Base-by-base conservation (phyloP, 2,888 invertebrate genomes). In the Incurvaria masculella region DNA sequence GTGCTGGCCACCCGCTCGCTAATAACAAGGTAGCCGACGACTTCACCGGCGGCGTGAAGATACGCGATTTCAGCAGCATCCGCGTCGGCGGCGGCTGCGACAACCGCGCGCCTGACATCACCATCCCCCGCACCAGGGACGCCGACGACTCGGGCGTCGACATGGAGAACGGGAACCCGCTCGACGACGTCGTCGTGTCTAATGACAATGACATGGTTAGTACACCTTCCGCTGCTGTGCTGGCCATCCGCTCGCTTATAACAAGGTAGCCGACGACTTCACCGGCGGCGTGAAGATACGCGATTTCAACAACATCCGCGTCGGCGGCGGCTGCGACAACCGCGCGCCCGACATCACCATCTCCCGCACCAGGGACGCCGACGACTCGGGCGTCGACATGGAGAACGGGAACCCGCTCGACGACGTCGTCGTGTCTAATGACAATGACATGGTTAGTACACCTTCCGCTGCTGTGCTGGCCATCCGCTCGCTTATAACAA, bases 191-290 rank as follows among this genome's bases (percentile, higher is more conserved):
- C 18, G 59, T 61, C 10, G 55, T 66, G 44, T 63, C 70, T 57
- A 72, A 71, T 55, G 69, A 75, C 61, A 67, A 63, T 52, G 78
- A 75, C 57, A 62, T 78, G 78, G 78, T 78, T 66, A 78, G 78
- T 75, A 53, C 54, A n/a, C n/a, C n/a, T n/a, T n/a, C n/a, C n/a
- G n/a, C n/a, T n/a, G n/a, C n/a, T n/a, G n/a, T n/a, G n/a, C n/a
- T n/a, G n/a, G n/a, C n/a, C n/a, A n/a, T n/a, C n/a, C n/a, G n/a
- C n/a, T n/a, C n/a, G n/a, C n/a, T n/a, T n/a, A n/a, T n/a, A n/a
- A n/a, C 65, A 78, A 73, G 60, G 59, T 78, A 33, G 78, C 66
- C 64, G 78, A 78, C 55, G 78, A 78, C 60, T 78, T 78, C 64
- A 69, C 75, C 1, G 69, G 72, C 27, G 76, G 75, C 52, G 63